Percentiles rank a stretch among this genome's conserved stretches.
These are phyloP conservation scores for Proales similis DNA, from an alignment of 1,140 invertebrate genomes.

Conservation along the genomic window DNA sequence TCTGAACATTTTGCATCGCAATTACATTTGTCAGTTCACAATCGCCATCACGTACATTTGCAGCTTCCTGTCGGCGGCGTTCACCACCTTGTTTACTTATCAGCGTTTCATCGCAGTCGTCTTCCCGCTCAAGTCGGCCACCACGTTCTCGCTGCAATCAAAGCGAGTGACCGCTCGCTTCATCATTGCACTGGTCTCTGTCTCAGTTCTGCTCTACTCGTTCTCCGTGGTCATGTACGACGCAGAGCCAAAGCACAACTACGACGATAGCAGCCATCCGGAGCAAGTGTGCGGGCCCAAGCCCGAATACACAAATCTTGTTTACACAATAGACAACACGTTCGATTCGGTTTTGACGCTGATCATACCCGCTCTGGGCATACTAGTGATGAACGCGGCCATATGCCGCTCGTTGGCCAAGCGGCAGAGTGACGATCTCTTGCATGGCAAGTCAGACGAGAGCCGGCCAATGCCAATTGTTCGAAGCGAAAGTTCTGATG, in stretches of 20 bases:
- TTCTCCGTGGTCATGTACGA: constrained; percentile 29
- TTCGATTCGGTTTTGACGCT: constrained; percentile 33
- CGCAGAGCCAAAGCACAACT: constrained; percentile 20
- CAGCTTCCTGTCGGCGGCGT: constrained; percentile 30
- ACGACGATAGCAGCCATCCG: not conserved
- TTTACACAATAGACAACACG: constrained; percentile 34
- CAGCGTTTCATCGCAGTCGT: constrained; percentile 32
- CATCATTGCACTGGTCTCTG: not conserved
- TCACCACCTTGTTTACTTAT: constrained; percentile 37
- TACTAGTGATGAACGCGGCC: constrained; percentile 8
- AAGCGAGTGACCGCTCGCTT: not conserved
- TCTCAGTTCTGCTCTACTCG: constrained; percentile 5
- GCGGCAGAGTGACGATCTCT: constrained; percentile 7
- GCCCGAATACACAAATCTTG: constrained; percentile 19
- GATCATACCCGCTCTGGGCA: constrained; percentile 18
- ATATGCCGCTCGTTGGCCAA: constrained; percentile 16
- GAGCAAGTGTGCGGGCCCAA: constrained; percentile 15
- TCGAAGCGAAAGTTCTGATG: not conserved
- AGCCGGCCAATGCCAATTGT: not conserved
- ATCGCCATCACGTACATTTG: constrained; percentile 24
- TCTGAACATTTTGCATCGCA: constrained; percentile 12
- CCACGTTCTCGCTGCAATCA: constrained; percentile 5
- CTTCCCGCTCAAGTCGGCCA: constrained; percentile 1
- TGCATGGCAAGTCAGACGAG: not conserved
- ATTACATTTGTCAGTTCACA: constrained; percentile 22